A percentile compares a stretch with the other conserved stretches of the same genome.
Conservation (phyloP, 2,888 invertebrate genomes). For the Calameuta pallipes region DNA sequence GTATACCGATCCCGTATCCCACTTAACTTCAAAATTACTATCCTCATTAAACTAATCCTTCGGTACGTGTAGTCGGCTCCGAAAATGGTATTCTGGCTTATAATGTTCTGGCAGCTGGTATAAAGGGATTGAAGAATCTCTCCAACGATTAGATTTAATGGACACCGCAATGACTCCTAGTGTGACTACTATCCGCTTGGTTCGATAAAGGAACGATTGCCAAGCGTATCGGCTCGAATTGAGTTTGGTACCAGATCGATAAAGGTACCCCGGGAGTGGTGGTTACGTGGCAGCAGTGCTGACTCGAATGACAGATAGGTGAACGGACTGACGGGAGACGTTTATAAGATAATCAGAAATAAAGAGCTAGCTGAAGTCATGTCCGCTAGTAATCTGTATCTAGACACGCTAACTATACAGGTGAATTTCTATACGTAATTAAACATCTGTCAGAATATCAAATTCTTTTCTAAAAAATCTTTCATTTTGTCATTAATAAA, state of each 20-base stretch:
- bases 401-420: not conserved
- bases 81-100: not conserved
- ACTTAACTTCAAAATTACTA: not conserved
- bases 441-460: no score
- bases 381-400: not conserved
- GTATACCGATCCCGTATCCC: not conserved
- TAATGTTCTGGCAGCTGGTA: not conserved
- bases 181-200: not conserved
- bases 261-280: not conserved
- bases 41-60: not conserved
- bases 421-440: no score
- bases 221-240: not conserved
- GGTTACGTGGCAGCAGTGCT: not conserved
- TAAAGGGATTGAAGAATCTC: not conserved
- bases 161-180: not conserved
- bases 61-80: not conserved
- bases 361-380: not conserved
- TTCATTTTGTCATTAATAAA: no score
- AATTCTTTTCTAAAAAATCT: no score
- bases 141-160: not conserved
- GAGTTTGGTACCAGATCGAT: not conserved
- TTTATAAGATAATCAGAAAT: not conserved
- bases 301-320: not conserved
- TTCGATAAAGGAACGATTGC: not conserved
- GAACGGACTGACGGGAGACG: not conserved